These are phyloP conservation scores for Paragorgia papillata DNA, from an alignment of 92 coral and sea anemone species.

Conservation along the genomic window DNA sequence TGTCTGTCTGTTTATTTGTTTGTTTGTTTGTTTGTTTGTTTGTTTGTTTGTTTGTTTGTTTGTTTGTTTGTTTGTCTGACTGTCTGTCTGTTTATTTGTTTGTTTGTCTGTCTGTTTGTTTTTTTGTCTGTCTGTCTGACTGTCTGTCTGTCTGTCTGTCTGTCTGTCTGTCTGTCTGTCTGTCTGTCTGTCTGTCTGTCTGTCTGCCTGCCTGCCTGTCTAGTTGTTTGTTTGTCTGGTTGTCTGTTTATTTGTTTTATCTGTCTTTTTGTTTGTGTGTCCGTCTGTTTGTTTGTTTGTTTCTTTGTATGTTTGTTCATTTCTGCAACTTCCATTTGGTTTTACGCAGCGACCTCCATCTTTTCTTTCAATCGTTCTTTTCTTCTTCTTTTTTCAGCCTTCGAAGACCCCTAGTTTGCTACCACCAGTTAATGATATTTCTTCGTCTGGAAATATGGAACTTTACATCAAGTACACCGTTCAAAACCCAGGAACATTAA, in stretches of 20 bases:
- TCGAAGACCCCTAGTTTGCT: constrained; percentile 7
- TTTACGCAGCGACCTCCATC: no score
- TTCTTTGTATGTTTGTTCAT: background rate
- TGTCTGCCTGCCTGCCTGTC: background rate
- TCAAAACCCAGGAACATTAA: constrained; percentile 9
- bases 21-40: background rate
- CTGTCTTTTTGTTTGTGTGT: background rate
- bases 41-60: no score
- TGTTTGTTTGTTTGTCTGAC: background rate
- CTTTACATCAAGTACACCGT: constrained; percentile 39
- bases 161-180: background rate
- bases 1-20: background rate
- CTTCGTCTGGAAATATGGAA: constrained; percentile 21
- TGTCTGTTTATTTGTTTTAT: background rate
- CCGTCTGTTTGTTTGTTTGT: background rate
- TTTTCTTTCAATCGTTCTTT: no score
- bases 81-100: background rate
- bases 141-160: background rate
- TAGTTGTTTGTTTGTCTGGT: no score
- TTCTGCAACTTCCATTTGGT: background rate
- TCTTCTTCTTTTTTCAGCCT: no score
- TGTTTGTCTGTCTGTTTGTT: background rate
- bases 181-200: background rate
- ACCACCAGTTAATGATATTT: background rate
- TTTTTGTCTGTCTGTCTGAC: no score